These are phyloP conservation scores for Halichoeres trimaculatus DNA, from an alignment of 2,113 vertebrate genomes.

Conservation along the genomic window DNA sequence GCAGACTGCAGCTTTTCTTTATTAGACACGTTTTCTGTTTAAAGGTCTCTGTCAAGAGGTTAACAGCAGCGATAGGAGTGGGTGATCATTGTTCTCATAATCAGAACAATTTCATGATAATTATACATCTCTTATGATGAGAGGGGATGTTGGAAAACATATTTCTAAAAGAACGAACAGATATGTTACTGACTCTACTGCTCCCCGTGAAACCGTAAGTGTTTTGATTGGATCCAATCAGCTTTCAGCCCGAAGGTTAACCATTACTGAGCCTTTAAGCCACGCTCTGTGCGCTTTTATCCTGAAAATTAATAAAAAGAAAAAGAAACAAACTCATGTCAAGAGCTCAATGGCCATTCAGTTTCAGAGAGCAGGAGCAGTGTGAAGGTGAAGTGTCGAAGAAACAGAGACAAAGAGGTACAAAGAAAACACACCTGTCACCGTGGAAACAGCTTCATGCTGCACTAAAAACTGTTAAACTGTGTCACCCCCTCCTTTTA, in stretches of 20 bases:
- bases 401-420: conserved; percentile 9
- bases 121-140: conserved; percentile 21
- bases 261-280: not conserved
- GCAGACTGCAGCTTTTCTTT: not conserved
- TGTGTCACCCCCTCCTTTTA: not conserved
- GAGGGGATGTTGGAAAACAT: not conserved
- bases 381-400: conserved; percentile 11
- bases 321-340: not conserved
- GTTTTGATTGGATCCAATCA: not conserved
- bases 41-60: conserved; percentile 11
- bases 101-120: not conserved
- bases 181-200: not conserved
- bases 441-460: conserved; percentile 21
- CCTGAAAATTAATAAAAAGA: not conserved
- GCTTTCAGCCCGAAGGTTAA: not conserved
- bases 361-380: conserved; percentile 3
- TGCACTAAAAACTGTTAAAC: conserved; percentile 7
- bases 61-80: conserved; percentile 15
- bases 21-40: conserved; percentile 25
- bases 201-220: no score
- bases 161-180: conserved; percentile 2
- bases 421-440: not conserved
- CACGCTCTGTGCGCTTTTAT: not conserved
- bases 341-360: not conserved
- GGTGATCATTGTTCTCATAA: conserved; percentile 12